phyloP scores from a whole-genome alignment of 1,140 invertebrate species.

The Drosophila pachea region DNA sequence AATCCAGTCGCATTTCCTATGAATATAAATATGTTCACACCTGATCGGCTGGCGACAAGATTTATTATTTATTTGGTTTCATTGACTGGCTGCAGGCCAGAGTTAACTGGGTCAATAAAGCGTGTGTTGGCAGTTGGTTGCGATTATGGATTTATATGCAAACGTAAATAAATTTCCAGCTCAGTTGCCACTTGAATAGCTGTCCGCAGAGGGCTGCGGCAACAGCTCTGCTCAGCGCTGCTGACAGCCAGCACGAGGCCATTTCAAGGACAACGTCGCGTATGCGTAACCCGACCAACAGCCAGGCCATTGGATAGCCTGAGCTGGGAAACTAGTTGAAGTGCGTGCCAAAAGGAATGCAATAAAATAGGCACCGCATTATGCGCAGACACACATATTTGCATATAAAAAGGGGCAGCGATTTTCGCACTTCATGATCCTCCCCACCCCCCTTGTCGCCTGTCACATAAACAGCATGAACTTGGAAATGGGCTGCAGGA shows the following conservation, averaged over 20 bases:
- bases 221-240: slow-evolving; percentile 15
- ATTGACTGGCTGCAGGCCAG: slow-evolving; percentile 9
- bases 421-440: slow-evolving; percentile 12
- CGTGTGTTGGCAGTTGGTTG: not conserved
- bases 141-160: slow-evolving; percentile 32
- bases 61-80: slow-evolving; percentile 24
- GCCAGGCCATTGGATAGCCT: slow-evolving; percentile 14
- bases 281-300: slow-evolving; percentile 26
- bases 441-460: slow-evolving; percentile 3
- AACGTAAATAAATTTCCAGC: slow-evolving; percentile 25
- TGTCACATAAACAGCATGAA: slow-evolving; percentile 29
- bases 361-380: slow-evolving; percentile 45
- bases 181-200: slow-evolving; percentile 17
- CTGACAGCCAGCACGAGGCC: slow-evolving; percentile 20
- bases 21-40: slow-evolving; percentile 8
- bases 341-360: slow-evolving; percentile 47
- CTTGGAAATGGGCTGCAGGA: not conserved
- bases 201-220: slow-evolving; percentile 6
- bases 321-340: slow-evolving; percentile 3
- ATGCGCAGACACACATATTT: slow-evolving; percentile 46
- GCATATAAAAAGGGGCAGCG: slow-evolving; percentile 31
- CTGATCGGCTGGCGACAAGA: slow-evolving; percentile 1
- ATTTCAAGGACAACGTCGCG: slow-evolving; percentile 42
- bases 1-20: not conserved
- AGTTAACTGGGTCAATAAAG: slow-evolving; percentile 27